Percentiles rank a stretch among this genome's conserved stretches.
Conservation (phyloP, 2,797 vertebrate species). For the Pantherophis alleghaniensis region DNA sequence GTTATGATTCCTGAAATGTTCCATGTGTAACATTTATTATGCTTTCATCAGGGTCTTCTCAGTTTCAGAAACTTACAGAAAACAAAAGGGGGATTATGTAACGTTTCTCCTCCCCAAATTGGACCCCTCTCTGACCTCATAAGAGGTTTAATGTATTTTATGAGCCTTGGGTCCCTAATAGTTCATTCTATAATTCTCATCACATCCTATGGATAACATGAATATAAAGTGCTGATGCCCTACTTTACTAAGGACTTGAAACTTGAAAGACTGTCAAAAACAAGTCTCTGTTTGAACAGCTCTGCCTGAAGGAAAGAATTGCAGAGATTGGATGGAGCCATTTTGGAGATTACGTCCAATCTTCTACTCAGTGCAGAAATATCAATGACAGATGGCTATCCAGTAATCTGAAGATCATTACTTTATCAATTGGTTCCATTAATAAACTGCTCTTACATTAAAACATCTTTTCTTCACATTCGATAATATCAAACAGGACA, state of each 20-base stretch:
- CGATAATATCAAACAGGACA: neutral
- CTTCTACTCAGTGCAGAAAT: neutral
- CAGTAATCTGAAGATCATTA: neutral
- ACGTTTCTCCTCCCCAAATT: neutral
- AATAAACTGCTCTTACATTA: neutral
- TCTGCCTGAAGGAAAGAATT: neutral
- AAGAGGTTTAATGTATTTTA: neutral
- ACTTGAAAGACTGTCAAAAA: neutral
- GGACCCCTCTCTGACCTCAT: neutral
- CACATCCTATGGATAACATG: neutral
- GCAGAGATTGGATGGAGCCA: neutral
- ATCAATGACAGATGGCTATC: neutral
- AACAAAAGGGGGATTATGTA: neutral
- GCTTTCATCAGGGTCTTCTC: neutral
- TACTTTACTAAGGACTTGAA: neutral
- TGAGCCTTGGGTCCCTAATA: neutral
- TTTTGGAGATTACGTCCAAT: neutral
- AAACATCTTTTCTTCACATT: neutral
- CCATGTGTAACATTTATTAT: neutral
- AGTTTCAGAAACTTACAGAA: neutral
- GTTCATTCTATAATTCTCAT: neutral
- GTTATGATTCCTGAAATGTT: neutral
- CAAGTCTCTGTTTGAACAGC: neutral
- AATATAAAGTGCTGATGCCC: neutral
- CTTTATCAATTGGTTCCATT: neutral